A percentile compares a stretch with the other conserved stretches of the same genome.
Conservation (phyloP, 2,113 vertebrate species). For the Antechinus stuartii region DNA sequence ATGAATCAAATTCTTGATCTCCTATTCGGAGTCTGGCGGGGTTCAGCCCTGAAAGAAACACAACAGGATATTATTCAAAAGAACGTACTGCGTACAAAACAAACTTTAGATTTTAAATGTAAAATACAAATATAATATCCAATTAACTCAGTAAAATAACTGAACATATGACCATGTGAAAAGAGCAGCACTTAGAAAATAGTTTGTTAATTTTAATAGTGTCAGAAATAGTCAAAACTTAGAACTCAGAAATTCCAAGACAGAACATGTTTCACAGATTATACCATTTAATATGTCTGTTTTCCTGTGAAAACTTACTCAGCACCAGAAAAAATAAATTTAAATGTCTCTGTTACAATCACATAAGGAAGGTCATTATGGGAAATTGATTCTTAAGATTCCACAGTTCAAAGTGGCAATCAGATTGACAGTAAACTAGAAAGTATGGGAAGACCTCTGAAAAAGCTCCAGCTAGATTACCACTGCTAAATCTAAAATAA, state of each 20-base stretch:
- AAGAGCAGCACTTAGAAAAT: not conserved
- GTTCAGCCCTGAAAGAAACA: slow-evolving; percentile 86
- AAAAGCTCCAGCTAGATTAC: not conserved
- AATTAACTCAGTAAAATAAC: not conserved
- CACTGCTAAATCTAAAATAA: not conserved
- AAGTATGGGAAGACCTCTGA: not conserved
- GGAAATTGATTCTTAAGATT: slow-evolving; percentile 18
- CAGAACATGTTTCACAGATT: slow-evolving; percentile 23
- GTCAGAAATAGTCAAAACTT: not conserved
- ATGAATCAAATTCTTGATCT: slow-evolving; percentile 98
- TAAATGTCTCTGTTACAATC: not conserved
- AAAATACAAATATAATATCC: not conserved
- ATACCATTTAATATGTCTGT: not conserved
- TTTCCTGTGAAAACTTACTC: slow-evolving; percentile 13
- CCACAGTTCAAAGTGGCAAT: slow-evolving; percentile 24
- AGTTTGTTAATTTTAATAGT: not conserved
- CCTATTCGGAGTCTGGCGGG: slow-evolving; percentile 95
- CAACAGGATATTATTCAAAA: slow-evolving; percentile 74
- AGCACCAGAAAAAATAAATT: not conserved
- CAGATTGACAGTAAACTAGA: not conserved
- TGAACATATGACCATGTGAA: not conserved
- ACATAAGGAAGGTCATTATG: slow-evolving; percentile 10
- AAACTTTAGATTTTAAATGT: slow-evolving; percentile 51
- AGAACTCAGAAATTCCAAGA: not conserved
- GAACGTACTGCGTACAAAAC: not conserved